Percentiles rank a stretch among this genome's conserved stretches.
phyloP scores from a whole-genome alignment of 2,113 vertebrate species.

The Stictonetta naevosa region DNA sequence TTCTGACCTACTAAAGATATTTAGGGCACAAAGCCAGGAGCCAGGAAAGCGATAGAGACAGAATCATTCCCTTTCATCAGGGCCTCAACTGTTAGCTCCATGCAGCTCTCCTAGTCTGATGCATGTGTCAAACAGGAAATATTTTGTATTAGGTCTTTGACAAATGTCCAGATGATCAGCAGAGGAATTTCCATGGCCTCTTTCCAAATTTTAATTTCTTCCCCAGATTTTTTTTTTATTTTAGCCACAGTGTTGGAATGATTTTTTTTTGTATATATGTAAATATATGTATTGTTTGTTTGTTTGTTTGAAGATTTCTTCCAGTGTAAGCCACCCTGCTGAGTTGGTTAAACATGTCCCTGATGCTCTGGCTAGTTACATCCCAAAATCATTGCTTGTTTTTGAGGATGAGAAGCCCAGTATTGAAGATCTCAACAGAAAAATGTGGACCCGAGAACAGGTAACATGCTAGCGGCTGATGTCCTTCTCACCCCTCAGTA shows the following conservation, averaged over 20 bases:
- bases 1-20: background rate
- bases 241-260: background rate
- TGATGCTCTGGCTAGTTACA: constrained; percentile 13
- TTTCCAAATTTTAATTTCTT: background rate
- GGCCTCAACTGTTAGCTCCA: background rate
- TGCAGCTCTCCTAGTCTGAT: background rate
- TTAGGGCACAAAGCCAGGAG: background rate
- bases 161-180: background rate
- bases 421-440: constrained; percentile 58
- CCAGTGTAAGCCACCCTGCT: background rate
- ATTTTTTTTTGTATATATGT: background rate
- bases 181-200: background rate
- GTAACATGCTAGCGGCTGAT: background rate
- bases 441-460: constrained; percentile 52
- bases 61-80: background rate
- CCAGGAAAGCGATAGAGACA: background rate
- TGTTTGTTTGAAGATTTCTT: constrained; percentile 29
- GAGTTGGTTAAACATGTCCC: constrained; percentile 52
- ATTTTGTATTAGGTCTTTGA: background rate
- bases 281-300: background rate
- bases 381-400: constrained; percentile 50
- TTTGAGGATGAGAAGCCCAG: constrained; percentile 32
- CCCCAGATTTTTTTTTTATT: background rate
- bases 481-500: background rate
- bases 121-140: background rate